These are phyloP conservation scores for Rhinolophus sinicus DNA, from an alignment of 2,113 vertebrate genomes.

Conservation along the genomic window DNA sequence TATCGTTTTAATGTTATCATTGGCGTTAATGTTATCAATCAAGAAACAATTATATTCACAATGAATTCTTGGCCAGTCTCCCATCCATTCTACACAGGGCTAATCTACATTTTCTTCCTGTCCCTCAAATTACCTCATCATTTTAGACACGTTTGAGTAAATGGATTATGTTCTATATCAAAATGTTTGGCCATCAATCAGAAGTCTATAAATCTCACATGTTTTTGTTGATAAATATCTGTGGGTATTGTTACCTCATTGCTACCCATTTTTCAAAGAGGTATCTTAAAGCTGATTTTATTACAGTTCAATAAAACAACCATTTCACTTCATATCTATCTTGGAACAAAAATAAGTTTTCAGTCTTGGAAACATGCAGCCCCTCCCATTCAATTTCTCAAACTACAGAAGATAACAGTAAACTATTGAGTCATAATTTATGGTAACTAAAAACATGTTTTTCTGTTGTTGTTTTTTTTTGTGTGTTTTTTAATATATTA, in stretches of 20 bases:
- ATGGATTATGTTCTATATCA: background rate
- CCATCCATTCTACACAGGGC: background rate
- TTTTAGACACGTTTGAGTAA: background rate
- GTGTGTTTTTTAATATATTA: background rate
- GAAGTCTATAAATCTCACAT: background rate
- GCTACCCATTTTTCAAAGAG: background rate
- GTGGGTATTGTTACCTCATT: background rate
- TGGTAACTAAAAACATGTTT: background rate
- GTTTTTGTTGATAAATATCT: background rate
- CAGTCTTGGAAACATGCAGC: background rate
- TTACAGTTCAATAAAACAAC: background rate
- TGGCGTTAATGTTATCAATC: background rate
- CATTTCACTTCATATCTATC: background rate
- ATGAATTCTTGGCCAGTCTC: background rate
- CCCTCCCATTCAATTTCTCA: background rate
- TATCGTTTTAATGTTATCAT: background rate
- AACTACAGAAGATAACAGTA: background rate
- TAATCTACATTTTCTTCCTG: background rate
- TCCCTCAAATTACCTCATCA: background rate
- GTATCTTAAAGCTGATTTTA: background rate
- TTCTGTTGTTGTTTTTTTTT: too few relatives aligned
- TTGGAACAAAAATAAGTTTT: background rate
- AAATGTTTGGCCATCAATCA: background rate
- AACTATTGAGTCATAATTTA: background rate
- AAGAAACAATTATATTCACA: background rate